Evolutionary conservation across 2,113 vertebrate species (phyloP).

Genomic region (Tiliqua scincoides): DNA sequence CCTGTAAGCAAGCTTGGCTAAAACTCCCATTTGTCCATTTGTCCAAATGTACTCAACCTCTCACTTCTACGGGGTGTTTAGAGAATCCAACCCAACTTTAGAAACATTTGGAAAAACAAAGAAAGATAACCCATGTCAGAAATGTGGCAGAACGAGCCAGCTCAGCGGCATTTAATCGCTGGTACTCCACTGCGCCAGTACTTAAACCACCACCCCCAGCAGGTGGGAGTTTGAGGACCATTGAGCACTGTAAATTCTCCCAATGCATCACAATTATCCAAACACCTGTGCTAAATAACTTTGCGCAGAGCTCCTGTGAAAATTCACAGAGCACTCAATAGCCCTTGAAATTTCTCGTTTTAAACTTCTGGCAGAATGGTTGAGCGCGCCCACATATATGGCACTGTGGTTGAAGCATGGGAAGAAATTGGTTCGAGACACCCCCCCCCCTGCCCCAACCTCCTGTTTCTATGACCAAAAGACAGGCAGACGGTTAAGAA

Average conservation of each 20-base stretch:
- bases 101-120: slow-evolving; percentile 34
- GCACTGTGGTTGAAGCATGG: background rate
- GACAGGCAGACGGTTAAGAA: background rate
- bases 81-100: accelerated
- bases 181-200: slow-evolving; percentile 48
- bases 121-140: slow-evolving; percentile 50
- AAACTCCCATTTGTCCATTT: slow-evolving; percentile 37
- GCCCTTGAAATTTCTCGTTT: slow-evolving; percentile 71
- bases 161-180: slow-evolving; percentile 49
- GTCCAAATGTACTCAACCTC: slow-evolving; percentile 22
- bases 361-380: slow-evolving; percentile 42
- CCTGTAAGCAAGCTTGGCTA: background rate
- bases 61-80: background rate
- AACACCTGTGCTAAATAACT: slow-evolving; percentile 71
- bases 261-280: slow-evolving; percentile 62
- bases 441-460: slow-evolving; percentile 22
- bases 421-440: slow-evolving; percentile 36
- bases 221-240: slow-evolving; percentile 70
- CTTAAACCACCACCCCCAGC: slow-evolving; percentile 58
- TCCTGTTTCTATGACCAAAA: slow-evolving; percentile 39
- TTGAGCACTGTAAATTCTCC: slow-evolving; percentile 60
- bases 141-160: slow-evolving; percentile 47
- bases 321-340: slow-evolving; percentile 65
- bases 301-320: slow-evolving; percentile 56
- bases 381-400: slow-evolving; percentile 38